Conservation (phyloP, 2,888 invertebrate genomes). For the Noctua fimbriata region DNA sequence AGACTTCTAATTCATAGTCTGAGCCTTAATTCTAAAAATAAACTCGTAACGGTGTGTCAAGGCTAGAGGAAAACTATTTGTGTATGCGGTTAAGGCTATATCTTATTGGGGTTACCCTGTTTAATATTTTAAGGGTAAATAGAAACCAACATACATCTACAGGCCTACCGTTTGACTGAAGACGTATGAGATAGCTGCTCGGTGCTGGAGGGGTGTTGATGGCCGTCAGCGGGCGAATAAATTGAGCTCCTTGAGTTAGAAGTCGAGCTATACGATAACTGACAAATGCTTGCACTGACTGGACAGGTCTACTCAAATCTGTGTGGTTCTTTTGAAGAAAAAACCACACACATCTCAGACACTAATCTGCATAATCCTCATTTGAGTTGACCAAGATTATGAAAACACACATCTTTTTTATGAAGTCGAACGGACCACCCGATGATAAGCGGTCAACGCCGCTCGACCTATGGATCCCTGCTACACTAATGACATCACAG, state of each 20-base stretch:
- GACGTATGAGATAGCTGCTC: not conserved
- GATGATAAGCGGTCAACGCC: not conserved
- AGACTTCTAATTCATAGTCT: conserved; percentile 42
- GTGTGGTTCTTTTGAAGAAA: no score
- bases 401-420: not conserved
- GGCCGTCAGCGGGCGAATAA: not conserved
- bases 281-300: conserved; percentile 3
- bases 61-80: conserved; percentile 70
- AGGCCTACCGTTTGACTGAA: not conserved
- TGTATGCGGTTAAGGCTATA: conserved; percentile 36
- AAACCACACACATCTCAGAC: no score
- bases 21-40: conserved; percentile 62
- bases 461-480: no score
- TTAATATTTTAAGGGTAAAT: conserved; percentile 5
- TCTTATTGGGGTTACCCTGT: conserved; percentile 20
- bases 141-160: not conserved
- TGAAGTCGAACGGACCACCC: not conserved
- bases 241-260: no score
- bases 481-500: not conserved
- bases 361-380: not conserved
- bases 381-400: not conserved
- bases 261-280: not conserved
- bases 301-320: not conserved
- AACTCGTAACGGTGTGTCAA: conserved; percentile 58
- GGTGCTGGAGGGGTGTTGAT: not conserved